Evolutionary conservation across 2,113 vertebrate species (phyloP).

Genomic region (Glaucomys volans): DNA sequence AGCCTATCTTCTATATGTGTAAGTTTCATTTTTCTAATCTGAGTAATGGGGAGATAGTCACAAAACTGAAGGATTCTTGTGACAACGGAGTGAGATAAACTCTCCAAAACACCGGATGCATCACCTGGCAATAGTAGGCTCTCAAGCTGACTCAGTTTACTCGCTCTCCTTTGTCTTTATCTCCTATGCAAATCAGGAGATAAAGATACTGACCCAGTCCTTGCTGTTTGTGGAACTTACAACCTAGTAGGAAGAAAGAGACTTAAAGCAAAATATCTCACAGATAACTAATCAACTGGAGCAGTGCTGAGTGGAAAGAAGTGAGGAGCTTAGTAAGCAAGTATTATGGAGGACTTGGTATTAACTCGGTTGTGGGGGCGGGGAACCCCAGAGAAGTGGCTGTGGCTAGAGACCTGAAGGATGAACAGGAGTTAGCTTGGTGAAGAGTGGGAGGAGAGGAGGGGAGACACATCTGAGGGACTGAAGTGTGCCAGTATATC

Average conservation of each 20-base stretch:
- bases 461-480: not conserved
- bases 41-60: not conserved
- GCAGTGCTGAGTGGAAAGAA: not conserved
- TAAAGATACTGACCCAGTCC: not conserved
- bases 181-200: too few species aligned
- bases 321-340: not conserved
- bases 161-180: not conserved
- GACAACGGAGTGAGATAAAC: not conserved
- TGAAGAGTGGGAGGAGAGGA: not conserved
- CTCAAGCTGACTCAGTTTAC: not conserved
- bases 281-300: not conserved
- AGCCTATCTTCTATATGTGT: not conserved
- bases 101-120: not conserved
- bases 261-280: not conserved
- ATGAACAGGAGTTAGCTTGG: not conserved
- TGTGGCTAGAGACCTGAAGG: not conserved
- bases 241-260: not conserved
- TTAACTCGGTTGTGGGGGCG: not conserved
- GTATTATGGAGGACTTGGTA: not conserved
- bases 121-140: not conserved
- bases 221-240: not conserved
- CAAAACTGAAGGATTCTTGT: not conserved
- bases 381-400: not conserved
- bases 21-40: not conserved
- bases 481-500: not conserved